Evolutionary conservation across 2,113 vertebrate genomes (phyloP).

Genomic region (Mirounga angustirostris): DNA sequence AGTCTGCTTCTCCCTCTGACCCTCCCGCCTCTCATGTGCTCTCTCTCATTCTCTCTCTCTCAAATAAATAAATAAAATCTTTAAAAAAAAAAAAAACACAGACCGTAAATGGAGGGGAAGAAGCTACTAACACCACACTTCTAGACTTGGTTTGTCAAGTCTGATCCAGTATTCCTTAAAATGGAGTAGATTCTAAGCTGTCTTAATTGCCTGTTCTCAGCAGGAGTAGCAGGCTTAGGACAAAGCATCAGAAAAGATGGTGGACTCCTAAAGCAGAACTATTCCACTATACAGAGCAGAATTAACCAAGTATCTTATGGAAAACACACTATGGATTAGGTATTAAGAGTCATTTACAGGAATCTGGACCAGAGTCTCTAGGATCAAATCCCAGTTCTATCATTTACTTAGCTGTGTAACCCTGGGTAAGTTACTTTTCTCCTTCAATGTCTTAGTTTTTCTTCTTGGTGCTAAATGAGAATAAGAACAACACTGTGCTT

Average conservation of each 20-base stretch:
- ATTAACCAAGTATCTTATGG: not conserved
- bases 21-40: too few relatives aligned
- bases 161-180: not conserved
- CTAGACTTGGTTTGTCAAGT: not conserved
- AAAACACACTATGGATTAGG: not conserved
- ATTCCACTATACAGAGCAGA: not conserved
- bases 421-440: not conserved
- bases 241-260: not conserved
- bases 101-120: not conserved
- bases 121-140: not conserved
- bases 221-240: not conserved
- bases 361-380: not conserved
- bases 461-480: not conserved
- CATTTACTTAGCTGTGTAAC: not conserved
- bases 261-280: not conserved
- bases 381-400: not conserved
- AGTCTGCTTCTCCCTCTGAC: too few relatives aligned
- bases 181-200: not conserved
- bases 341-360: not conserved
- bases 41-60: too few relatives aligned
- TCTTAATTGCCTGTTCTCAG: not conserved
- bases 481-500: not conserved
- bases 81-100: not conserved
- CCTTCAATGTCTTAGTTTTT: not conserved
- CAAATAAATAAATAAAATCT: too few relatives aligned